These are phyloP conservation scores for Triplophysa bombifrons DNA, from an alignment of 2,797 vertebrate genomes.

Conservation along the genomic window DNA sequence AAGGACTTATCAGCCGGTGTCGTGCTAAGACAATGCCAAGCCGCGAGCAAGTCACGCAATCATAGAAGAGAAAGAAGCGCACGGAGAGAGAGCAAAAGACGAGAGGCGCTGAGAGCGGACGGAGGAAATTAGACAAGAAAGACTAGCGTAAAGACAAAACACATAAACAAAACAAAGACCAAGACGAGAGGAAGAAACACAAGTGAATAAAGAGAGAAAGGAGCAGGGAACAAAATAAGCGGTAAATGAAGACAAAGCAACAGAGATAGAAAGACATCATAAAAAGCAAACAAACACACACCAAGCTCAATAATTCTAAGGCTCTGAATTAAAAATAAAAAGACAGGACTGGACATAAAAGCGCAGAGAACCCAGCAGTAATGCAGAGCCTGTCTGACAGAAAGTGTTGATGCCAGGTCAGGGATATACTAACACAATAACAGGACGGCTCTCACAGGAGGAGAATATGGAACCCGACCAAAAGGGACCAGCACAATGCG, in stretches of 20 bases:
- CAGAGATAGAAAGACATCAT: constrained; percentile 34
- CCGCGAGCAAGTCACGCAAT: constrained; percentile 67
- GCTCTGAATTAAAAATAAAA: constrained; percentile 63
- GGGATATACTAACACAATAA: constrained; percentile 63
- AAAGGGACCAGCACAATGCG: constrained; percentile 63
- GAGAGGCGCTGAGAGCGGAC: constrained; percentile 27
- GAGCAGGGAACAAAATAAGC: constrained; percentile 20
- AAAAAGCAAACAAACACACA: constrained; percentile 50
- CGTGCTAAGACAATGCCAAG: constrained; percentile 71
- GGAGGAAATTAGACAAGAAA: constrained; percentile 42
- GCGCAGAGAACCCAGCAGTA: background rate
- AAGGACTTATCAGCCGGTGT: constrained; percentile 71
- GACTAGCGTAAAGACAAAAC: constrained; percentile 49
- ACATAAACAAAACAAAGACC: constrained; percentile 46
- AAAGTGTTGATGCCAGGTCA: constrained; percentile 53
- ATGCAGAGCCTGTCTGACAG: constrained; percentile 47
- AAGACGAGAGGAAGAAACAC: constrained; percentile 42
- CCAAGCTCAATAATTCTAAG: constrained; percentile 55
- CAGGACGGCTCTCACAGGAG: constrained; percentile 58
- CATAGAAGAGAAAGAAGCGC: constrained; percentile 59
- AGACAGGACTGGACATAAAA: constrained; percentile 58
- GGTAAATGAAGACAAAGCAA: constrained; percentile 34
- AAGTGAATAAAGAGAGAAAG: constrained; percentile 36
- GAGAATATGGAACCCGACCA: constrained; percentile 52
- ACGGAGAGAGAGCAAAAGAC: constrained; percentile 52